Percentiles rank a stretch among this genome's conserved stretches.
Conservation (phyloP, 2,888 invertebrate species). For the Orchestes rusci region DNA sequence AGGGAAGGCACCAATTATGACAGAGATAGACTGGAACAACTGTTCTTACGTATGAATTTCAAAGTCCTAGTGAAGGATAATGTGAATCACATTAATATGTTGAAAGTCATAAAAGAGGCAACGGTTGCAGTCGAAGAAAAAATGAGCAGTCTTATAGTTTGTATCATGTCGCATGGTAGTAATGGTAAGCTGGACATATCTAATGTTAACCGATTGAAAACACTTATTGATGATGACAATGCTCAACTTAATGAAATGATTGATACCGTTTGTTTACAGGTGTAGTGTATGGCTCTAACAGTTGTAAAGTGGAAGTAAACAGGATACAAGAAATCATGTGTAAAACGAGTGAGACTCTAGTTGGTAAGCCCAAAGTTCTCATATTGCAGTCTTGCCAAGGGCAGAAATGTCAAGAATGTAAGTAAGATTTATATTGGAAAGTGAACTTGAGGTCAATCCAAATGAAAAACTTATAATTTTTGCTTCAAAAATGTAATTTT, state of each 20-base stretch:
- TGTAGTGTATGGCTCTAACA: constrained; percentile 47
- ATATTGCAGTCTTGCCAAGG: constrained; percentile 56
- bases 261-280: constrained; percentile 34
- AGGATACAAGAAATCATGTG: constrained; percentile 44
- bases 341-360: constrained; percentile 36
- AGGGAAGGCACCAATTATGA: constrained; percentile 42
- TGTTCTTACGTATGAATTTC: constrained; percentile 42
- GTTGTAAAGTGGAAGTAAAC: constrained; percentile 44
- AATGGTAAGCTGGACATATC: constrained; percentile 32
- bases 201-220: constrained; percentile 2
- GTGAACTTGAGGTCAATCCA: too few species aligned
- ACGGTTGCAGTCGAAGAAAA: constrained; percentile 32
- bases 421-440: too few species aligned
- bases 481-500: too few species aligned
- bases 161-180: constrained; percentile 44
- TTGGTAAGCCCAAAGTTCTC: constrained; percentile 49
- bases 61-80: constrained; percentile 33
- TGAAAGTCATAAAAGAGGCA: constrained; percentile 29
- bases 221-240: background rate
- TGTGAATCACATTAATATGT: constrained; percentile 34
- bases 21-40: constrained; percentile 33
- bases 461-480: too few species aligned
- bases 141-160: constrained; percentile 43
- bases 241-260: background rate
- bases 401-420: constrained; percentile 34